Percentiles rank a stretch among this genome's conserved stretches.
Conservation (phyloP, 2,113 vertebrate species). For the Myxocyprinus asiaticus region DNA sequence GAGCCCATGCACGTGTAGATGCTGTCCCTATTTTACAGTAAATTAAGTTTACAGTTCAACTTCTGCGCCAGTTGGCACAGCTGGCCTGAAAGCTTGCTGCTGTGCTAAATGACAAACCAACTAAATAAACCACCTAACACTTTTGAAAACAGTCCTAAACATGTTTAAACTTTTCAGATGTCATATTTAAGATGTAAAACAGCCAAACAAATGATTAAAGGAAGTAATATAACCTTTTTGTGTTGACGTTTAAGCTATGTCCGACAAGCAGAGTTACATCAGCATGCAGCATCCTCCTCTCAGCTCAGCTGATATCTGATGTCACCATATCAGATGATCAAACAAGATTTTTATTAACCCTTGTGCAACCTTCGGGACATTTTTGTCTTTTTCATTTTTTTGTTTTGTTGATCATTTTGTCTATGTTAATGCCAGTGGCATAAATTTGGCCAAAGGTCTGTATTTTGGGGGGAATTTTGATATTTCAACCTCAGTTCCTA, state of each 20-base stretch:
- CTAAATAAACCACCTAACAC: neutral
- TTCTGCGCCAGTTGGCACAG: conserved; percentile 9
- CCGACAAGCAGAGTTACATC: conserved; percentile 24
- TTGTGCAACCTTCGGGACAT: too few species aligned
- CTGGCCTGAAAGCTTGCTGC: neutral
- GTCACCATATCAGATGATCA: conserved; percentile 26
- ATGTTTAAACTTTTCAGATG: neutral
- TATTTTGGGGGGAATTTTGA: too few species aligned
- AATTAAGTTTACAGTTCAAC: neutral
- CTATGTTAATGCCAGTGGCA: too few species aligned
- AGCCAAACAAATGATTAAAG: neutral
- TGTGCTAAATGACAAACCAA: neutral
- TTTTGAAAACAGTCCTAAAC: neutral
- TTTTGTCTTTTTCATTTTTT: too few species aligned
- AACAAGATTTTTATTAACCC: neutral
- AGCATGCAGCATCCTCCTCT: neutral
- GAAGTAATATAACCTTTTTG: neutral
- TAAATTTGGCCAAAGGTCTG: too few species aligned
- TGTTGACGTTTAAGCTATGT: neutral
- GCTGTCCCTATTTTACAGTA: neutral
- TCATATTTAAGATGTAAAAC: too few species aligned
- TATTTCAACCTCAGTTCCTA: too few species aligned
- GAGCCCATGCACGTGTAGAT: neutral
- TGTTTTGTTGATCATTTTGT: too few species aligned
- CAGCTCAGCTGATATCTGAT: conserved; percentile 35